Evolutionary conservation across 1,140 invertebrate genomes (phyloP), one percentile per base, ranked within the genome.

Genomic region (Drosophila mayri): DNA sequence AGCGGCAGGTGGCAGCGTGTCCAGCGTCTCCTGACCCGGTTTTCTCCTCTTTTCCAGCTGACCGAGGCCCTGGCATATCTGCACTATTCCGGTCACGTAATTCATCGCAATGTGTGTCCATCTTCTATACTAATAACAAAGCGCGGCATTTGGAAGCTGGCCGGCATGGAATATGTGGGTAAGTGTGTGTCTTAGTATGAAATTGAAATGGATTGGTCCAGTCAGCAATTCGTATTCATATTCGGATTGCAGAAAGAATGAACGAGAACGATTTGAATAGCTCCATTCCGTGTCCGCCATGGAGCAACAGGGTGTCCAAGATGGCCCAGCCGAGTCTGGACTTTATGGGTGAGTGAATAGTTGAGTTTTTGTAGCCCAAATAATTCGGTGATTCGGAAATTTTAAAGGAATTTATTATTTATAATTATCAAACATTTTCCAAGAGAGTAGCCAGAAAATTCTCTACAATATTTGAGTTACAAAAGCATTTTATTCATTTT

Each of bases 61-160:
- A 97, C 96, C 10, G 98, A 99, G 92, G 99, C 98, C 2, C 94
- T 99, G 73, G 95, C 97, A 11, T 99, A 97, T 93, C 94, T 99
- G 47, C 98, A 99, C 93, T 96, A 96, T 92, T 96, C 95, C 25
- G 95, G 95, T 67, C 96, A 97, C 91, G 94, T 97, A 72, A 94
- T 99, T 46, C 98, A 99, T 93, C 95, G 97, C 77, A 99, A 99
- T 93, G 95, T 99, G 18, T 98, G 97, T 93, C 98, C 99, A 6
- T 96, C 96, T 70, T 98, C 97, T 74, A 97, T 99, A 72, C 95
- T 99, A 49, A 96, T 99, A 54, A 99, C 97, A n/a, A 98, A 97
- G 88, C 95, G 96, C 49, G 98, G 98, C 38, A 98, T 97, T 10
- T 99, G 99, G 99, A 99, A 99, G 93, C 94, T 99, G 25, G 96